Evolutionary conservation across 1,140 invertebrate species (phyloP).

Genomic region (Zaprionus inermis): DNA sequence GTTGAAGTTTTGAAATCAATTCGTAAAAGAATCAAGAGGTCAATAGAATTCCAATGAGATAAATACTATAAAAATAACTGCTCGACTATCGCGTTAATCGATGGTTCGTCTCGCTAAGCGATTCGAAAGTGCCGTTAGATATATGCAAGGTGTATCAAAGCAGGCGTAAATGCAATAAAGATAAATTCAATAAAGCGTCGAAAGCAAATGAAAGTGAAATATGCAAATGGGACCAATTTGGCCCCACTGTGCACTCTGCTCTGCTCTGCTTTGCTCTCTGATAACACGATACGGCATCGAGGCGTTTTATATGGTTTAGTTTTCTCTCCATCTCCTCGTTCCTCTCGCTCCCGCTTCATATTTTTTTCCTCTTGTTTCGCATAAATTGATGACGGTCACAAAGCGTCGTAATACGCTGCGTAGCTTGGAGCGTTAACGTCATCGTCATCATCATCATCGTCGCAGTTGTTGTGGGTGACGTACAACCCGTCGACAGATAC

Average conservation of each 20-base stretch:
- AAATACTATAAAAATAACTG: not conserved
- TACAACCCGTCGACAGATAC: constrained; percentile 12
- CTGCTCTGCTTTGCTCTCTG: not conserved
- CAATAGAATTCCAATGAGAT: not conserved
- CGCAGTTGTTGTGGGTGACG: constrained; percentile 44
- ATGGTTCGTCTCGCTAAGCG: not conserved
- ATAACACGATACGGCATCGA: not conserved
- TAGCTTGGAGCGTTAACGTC: constrained; percentile 32
- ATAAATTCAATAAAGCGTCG: constrained; percentile 1
- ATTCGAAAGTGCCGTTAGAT: not conserved
- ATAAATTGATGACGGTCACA: constrained; percentile 48
- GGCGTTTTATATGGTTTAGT: constrained; percentile 1
- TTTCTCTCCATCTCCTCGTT: not conserved
- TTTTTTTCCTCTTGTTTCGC: constrained; percentile 2
- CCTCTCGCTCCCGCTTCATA: not conserved
- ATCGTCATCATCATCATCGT: constrained; percentile 13
- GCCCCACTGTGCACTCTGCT: constrained; percentile 1
- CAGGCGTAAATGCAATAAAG: not conserved
- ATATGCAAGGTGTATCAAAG: not conserved
- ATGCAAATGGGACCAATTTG: not conserved
- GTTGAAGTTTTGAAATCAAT: too few species aligned
- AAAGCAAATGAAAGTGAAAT: constrained; percentile 2
- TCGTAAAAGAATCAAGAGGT: too few species aligned
- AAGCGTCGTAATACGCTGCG: constrained; percentile 34
- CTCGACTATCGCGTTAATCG: not conserved